phyloP scores from a whole-genome alignment of 2,888 invertebrate species.

The Herminia tarsipennalis region DNA sequence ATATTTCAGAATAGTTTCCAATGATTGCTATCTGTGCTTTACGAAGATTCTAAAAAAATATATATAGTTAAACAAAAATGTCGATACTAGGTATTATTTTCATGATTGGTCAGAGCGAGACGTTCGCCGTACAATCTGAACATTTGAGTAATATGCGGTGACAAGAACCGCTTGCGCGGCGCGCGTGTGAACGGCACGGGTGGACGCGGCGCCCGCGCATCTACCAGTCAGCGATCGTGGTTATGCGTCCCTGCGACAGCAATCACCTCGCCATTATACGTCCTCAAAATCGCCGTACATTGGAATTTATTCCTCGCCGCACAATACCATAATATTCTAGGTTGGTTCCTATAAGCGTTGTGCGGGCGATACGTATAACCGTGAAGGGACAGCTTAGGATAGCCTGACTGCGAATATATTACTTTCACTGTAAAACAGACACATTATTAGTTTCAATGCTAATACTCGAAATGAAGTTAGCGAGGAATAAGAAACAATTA shows the following conservation, averaged over 20 bases:
- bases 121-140: slow-evolving; percentile 59
- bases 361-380: slow-evolving; percentile 76
- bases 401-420: slow-evolving; percentile 68
- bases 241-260: slow-evolving; percentile 66
- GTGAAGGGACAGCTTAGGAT: slow-evolving; percentile 69
- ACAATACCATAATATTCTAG: slow-evolving; percentile 77
- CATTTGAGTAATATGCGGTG: slow-evolving; percentile 49
- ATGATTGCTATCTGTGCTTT: too few relatives aligned
- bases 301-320: slow-evolving; percentile 66
- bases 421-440: slow-evolving; percentile 66
- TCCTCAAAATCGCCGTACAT: slow-evolving; percentile 69
- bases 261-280: slow-evolving; percentile 66
- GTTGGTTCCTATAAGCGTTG: slow-evolving; percentile 77
- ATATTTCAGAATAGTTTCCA: too few relatives aligned
- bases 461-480: slow-evolving; percentile 18
- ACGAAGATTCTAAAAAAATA: too few relatives aligned
- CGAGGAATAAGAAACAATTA: slow-evolving; percentile 27
- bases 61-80: not conserved
- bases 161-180: slow-evolving; percentile 30
- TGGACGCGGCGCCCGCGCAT: slow-evolving; percentile 35
- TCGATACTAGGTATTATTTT: slow-evolving; percentile 7
- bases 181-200: slow-evolving; percentile 14
- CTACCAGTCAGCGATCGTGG: slow-evolving; percentile 61
- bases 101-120: slow-evolving; percentile 36
- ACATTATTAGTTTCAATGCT: slow-evolving; percentile 32